Percentiles rank a stretch among this genome's conserved stretches.
phyloP scores from a whole-genome alignment of 2,888 invertebrate genomes.

The Agrotis ipsilon region DNA sequence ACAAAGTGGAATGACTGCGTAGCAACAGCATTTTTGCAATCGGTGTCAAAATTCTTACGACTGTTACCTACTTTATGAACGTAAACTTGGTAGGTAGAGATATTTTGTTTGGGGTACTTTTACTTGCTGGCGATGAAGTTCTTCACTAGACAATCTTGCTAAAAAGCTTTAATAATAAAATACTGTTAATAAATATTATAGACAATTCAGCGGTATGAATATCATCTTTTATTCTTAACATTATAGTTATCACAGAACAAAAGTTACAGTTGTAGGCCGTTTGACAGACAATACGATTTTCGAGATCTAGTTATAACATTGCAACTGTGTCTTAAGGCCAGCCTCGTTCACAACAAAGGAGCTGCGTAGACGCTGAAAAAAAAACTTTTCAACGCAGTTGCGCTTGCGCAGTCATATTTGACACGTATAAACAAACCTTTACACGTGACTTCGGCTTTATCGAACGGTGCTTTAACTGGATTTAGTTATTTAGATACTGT shows the following conservation, averaged over 20 bases:
- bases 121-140: neutral
- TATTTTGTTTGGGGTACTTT: neutral
- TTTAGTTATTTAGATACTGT: slow-evolving; percentile 33
- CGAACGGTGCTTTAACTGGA: slow-evolving; percentile 13
- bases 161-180: slow-evolving; percentile 21
- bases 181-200: slow-evolving; percentile 17
- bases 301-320: slow-evolving; percentile 59
- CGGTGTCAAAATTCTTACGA: slow-evolving; percentile 27
- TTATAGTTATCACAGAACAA: slow-evolving; percentile 20
- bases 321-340: slow-evolving; percentile 44
- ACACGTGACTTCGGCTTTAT: slow-evolving; percentile 35
- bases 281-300: slow-evolving; percentile 46
- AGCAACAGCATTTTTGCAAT: slow-evolving; percentile 43
- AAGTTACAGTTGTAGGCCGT: slow-evolving; percentile 22
- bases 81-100: neutral
- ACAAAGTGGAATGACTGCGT: slow-evolving; percentile 29
- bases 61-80: neutral
- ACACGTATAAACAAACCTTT: slow-evolving; percentile 25
- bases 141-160: neutral
- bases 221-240: slow-evolving; percentile 16
- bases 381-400: slow-evolving; percentile 15
- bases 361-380: slow-evolving; percentile 44
- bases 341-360: slow-evolving; percentile 46
- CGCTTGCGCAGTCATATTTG: slow-evolving; percentile 40
- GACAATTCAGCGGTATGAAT: slow-evolving; percentile 1